Conservation (phyloP, 1,140 invertebrate species). For the Neuroterus valhalla region DNA sequence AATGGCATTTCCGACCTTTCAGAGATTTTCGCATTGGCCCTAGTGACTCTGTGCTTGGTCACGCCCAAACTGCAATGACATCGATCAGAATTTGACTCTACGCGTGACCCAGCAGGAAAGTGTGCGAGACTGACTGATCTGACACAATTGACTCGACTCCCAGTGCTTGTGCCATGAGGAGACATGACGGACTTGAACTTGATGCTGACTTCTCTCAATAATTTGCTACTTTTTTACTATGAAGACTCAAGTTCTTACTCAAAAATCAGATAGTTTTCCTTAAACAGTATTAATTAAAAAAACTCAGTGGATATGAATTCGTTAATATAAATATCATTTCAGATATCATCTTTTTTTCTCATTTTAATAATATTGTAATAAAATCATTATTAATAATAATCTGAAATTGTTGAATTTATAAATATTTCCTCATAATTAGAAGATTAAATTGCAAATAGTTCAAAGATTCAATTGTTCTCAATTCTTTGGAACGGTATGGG, state of each 20-base stretch:
- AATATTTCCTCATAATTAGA: too few relatives aligned
- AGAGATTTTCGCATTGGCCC: slow-evolving; percentile 68
- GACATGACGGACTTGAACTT: slow-evolving; percentile 66
- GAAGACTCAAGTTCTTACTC: slow-evolving; percentile 37
- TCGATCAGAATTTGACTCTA: slow-evolving; percentile 70
- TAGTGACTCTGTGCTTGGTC: slow-evolving; percentile 74
- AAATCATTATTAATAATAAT: too few relatives aligned
- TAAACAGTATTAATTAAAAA: not conserved
- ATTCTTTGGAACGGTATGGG: not conserved
- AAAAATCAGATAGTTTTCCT: slow-evolving; percentile 54
- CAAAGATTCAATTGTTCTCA: too few relatives aligned
- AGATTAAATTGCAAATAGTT: too few relatives aligned
- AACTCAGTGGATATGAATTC: too few relatives aligned
- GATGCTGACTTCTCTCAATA: slow-evolving; percentile 64
- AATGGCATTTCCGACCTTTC: slow-evolving; percentile 72
- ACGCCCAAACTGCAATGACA: slow-evolving; percentile 71
- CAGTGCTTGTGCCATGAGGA: slow-evolving; percentile 68
- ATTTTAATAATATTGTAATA: not conserved
- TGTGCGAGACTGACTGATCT: slow-evolving; percentile 69
- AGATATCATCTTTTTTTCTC: too few relatives aligned
- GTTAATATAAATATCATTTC: too few relatives aligned
- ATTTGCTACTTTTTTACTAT: slow-evolving; percentile 43
- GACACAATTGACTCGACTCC: slow-evolving; percentile 69
- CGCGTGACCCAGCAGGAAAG: slow-evolving; percentile 74
- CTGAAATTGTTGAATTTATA: too few relatives aligned